Base-by-base conservation (phyloP, 2,888 invertebrate species). In the Heliconius ethilla region DNA sequence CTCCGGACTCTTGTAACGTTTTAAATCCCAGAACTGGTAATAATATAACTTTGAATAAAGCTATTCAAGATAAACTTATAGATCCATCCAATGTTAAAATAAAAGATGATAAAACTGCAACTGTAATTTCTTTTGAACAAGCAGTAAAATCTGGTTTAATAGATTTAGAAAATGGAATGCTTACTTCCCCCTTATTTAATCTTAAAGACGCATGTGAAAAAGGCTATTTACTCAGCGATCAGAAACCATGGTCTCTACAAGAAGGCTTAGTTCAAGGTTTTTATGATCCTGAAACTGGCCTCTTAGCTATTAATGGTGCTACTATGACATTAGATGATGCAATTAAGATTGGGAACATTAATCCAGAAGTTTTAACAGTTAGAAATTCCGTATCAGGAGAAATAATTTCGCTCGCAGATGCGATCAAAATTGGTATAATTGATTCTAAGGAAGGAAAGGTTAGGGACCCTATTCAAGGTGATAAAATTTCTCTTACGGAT, bases 381-480 rank as follows among this genome's bases (percentile, higher is more conserved):
- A 96, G 96, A 86, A 97, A 98, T 90, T 97, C 98, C 0, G 95
- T 96, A 84, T 96, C 97, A 1, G 97, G 97, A 75, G 97, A 97
- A 83, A 96, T 98, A 13, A 96, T 98, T 79, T 96, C 97, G 0
- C 91, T 98, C 25, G 95, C 95, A 11, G 97, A 98, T 85, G 97
- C 98, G 9, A 97, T 98, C 37, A 95, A 96, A 82, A 92, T 95
- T 75, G 97, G 97, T 33, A 95, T 98, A 75, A 95, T 98, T 79
- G 97, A 98, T 90, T 96, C 97, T 0, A 95, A 96, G 81, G 96
- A 95, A 84, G 98, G 98, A n/a, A 96, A 95, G 85, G 97, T 97
- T 37, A 95, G 96, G 70, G 97, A 98, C 92, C 97, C 97, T 0
- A 91, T 95, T 69, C 96, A 96, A 65, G 97, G 97, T 55, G 95